Conservation (phyloP, 2,797 vertebrate genomes). For the Paguma larvata region DNA sequence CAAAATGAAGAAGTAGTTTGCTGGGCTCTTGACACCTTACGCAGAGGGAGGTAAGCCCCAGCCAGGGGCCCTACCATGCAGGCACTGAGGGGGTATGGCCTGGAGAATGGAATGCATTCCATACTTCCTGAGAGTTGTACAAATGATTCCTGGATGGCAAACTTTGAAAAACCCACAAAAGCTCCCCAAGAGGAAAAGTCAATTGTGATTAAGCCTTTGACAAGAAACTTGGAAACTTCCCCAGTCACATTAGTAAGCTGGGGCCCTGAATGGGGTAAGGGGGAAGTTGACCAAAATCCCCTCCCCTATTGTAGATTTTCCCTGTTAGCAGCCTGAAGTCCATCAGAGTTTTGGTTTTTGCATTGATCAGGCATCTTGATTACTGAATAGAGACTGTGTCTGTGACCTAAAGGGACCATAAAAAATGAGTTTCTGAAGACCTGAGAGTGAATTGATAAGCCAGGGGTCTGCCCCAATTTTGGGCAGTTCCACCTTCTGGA, state of each 20-base stretch:
- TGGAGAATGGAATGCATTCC: not conserved
- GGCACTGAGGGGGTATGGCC: fast-evolving
- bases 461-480: not conserved
- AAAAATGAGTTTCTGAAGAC: not conserved
- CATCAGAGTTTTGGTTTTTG: not conserved
- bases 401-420: not conserved
- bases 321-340: not conserved
- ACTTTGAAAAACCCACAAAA: not conserved
- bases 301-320: not conserved
- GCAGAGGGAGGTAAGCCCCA: not conserved
- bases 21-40: not conserved
- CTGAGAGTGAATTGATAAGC: not conserved
- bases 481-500: not conserved
- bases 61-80: too few relatives aligned
- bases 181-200: not conserved
- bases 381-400: not conserved
- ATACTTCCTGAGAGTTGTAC: not conserved
- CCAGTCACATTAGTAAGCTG: not conserved
- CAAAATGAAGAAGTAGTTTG: not conserved
- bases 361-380: not conserved
- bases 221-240: not conserved
- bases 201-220: not conserved
- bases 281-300: not conserved
- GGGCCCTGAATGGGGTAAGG: too few relatives aligned
- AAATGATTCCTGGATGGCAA: not conserved